Evolutionary conservation across 2,888 invertebrate genomes (phyloP).

Genomic region (Noctua janthe): DNA sequence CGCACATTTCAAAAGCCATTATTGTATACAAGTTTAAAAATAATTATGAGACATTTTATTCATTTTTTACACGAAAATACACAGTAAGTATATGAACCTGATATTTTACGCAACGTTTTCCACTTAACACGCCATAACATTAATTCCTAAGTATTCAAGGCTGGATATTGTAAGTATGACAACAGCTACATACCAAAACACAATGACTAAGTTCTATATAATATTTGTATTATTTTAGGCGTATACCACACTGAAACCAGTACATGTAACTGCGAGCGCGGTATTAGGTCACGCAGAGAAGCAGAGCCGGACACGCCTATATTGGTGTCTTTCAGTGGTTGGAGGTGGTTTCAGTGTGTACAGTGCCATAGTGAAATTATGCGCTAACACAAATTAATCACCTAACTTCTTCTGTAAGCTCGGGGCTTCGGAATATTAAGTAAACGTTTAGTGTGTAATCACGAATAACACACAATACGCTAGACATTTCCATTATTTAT

Average conservation of each 20-base stretch:
- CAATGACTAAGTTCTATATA: slow-evolving; percentile 55
- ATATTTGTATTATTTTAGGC: slow-evolving; percentile 42
- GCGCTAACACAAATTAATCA: slow-evolving; percentile 25
- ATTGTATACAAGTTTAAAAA: slow-evolving; percentile 54
- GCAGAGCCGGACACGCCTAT: background rate
- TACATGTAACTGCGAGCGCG: slow-evolving; percentile 27
- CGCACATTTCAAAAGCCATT: slow-evolving; percentile 55
- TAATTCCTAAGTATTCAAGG: slow-evolving; percentile 57
- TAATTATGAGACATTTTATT: slow-evolving; percentile 46
- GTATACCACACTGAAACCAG: slow-evolving; percentile 42
- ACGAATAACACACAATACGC: slow-evolving; percentile 26
- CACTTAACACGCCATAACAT: slow-evolving; percentile 50
- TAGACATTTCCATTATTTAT: slow-evolving; percentile 31
- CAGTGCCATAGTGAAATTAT: slow-evolving; percentile 2
- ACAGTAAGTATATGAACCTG: slow-evolving; percentile 52
- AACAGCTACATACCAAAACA: slow-evolving; percentile 50
- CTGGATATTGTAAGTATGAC: slow-evolving; percentile 52
- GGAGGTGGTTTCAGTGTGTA: slow-evolving; percentile 33
- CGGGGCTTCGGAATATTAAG: slow-evolving; percentile 35
- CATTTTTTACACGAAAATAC: slow-evolving; percentile 59
- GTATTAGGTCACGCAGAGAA: background rate
- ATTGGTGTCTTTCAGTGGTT: slow-evolving; percentile 1
- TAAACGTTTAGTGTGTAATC: slow-evolving; percentile 24
- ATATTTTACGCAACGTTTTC: slow-evolving; percentile 45
- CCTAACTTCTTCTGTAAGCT: slow-evolving; percentile 41